Percentiles rank a stretch among this genome's conserved stretches.
phyloP scores from a whole-genome alignment of 2,113 vertebrate species.

The Azemiops feae region DNA sequence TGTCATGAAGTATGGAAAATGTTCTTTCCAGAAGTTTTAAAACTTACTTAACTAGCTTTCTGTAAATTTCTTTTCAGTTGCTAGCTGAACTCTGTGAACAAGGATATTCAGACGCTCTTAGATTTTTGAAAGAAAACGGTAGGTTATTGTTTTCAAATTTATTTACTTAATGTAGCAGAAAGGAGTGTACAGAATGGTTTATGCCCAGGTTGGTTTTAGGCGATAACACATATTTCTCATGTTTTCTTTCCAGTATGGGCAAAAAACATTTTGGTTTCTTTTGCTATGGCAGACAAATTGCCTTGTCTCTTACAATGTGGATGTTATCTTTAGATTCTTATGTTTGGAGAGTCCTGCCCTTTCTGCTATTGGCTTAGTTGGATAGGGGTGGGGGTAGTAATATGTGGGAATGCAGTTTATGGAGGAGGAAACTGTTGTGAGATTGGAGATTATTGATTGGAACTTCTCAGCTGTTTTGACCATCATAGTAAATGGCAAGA shows the following conservation, averaged over 20 bases:
- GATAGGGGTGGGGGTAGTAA: too few relatives aligned
- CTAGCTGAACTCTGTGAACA: conserved; percentile 85
- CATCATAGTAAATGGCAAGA: too few relatives aligned
- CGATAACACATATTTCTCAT: background rate
- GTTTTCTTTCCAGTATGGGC: background rate
- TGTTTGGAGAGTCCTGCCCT: too few relatives aligned
- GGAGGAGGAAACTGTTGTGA: too few relatives aligned
- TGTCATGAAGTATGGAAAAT: background rate
- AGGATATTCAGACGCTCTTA: conserved; percentile 85
- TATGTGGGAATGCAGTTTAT: too few relatives aligned
- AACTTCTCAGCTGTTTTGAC: too few relatives aligned
- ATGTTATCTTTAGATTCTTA: too few relatives aligned
- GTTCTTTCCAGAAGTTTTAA: background rate
- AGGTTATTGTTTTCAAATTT: conserved; percentile 51
- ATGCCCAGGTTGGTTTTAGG: background rate
- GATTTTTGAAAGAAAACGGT: conserved; percentile 87
- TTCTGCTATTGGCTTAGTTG: too few relatives aligned
- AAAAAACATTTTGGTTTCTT: background rate
- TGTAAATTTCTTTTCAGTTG: conserved; percentile 68
- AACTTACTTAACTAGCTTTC: background rate
- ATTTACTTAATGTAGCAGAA: background rate
- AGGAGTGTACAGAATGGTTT: background rate
- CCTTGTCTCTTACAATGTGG: background rate
- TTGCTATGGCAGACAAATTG: background rate
- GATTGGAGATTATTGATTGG: too few relatives aligned